Base-by-base conservation (phyloP, 2,888 invertebrate genomes). In the Esperia sulphurella region DNA sequence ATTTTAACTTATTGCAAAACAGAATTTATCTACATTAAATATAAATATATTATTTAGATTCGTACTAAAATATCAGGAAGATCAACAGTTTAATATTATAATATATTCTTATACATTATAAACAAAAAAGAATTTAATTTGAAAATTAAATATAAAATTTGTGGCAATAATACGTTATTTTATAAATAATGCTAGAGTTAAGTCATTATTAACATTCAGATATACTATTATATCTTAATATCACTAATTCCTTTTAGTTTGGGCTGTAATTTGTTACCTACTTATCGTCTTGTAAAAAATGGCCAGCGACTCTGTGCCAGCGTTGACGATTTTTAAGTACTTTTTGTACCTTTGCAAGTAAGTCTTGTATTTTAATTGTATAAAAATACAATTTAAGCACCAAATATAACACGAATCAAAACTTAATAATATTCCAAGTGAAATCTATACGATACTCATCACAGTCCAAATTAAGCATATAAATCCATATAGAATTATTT, bases 51-150 rank as follows among this genome's bases (percentile, higher is more conserved):
- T 2, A 21, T 21, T 21, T 21, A 21, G 21, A 21, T 21, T 21
- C 65, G 63, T 59, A 49, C 58, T 67, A 64, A 63, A 66, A 67
- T 65, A 69, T 63, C 59, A 64, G 51, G 60, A 63, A 58, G 60
- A 60, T 61, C 66, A 70, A 70, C 66, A 63, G 59, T 44, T 41
- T n/a, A 43, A 41, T 14, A 30, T 14, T 9, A 38, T 10, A 21
- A 38, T 42, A 13, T 46, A 44, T 43, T 43, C 31, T 45, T 40
- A 46, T 43, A 47, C 39, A 43, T 46, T 46, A 43, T 35, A 43
- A 38, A 14, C 14, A 40, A 29, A 45, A 43, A 38, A 43, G 12
- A n/a, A 31, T 9, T 33, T 43, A n/a, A 28, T n/a, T 28, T 37
- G 21, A 13, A 9, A 13, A 30, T 9, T 9, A n/a, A 37, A 40